Evolutionary conservation across 92 coral and sea anemone species (phyloP).

Genomic region (Epizoanthus stellaris): DNA sequence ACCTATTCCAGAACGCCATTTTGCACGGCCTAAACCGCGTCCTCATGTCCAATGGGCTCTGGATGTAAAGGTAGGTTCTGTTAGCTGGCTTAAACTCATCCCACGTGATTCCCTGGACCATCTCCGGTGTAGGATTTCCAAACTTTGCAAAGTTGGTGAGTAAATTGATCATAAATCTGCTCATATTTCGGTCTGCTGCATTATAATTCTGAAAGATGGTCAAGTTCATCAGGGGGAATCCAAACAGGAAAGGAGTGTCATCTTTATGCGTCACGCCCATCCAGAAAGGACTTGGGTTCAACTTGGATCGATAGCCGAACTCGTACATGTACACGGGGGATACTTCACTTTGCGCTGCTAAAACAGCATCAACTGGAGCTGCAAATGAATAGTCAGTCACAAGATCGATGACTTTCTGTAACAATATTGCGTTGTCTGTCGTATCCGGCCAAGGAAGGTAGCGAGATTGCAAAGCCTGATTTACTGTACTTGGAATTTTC

Average conservation of each 20-base stretch:
- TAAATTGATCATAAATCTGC: conserved; percentile 64
- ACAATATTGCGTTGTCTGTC: conserved; percentile 26
- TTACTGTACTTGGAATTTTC: not conserved
- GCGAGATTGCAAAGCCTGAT: conserved; percentile 42
- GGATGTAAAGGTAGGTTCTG: conserved; percentile 69
- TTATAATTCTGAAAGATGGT: conserved; percentile 65
- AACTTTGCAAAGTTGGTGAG: conserved; percentile 85
- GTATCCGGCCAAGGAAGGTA: conserved; percentile 84
- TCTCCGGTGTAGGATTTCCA: conserved; percentile 79
- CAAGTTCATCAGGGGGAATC: conserved; percentile 79
- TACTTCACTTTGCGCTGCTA: conserved; percentile 64
- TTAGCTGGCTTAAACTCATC: conserved; percentile 52
- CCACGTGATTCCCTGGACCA: conserved; percentile 60
- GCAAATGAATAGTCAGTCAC: conserved; percentile 79
- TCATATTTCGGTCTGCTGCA: conserved; percentile 73
- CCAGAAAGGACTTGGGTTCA: conserved; percentile 63
- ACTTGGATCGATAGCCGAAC: conserved; percentile 74
- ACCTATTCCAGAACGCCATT: conserved; percentile 82
- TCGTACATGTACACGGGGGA: conserved; percentile 70
- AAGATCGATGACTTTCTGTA: conserved; percentile 53
- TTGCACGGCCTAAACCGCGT: conserved; percentile 60
- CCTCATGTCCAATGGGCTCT: conserved; percentile 47
- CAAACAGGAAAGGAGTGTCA: conserved; percentile 86
- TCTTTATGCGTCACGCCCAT: conserved; percentile 77
- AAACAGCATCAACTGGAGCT: conserved; percentile 72